These are phyloP conservation scores for Phymorhynchus buccinoides DNA, from an alignment of 1,140 invertebrate species.

Conservation along the genomic window DNA sequence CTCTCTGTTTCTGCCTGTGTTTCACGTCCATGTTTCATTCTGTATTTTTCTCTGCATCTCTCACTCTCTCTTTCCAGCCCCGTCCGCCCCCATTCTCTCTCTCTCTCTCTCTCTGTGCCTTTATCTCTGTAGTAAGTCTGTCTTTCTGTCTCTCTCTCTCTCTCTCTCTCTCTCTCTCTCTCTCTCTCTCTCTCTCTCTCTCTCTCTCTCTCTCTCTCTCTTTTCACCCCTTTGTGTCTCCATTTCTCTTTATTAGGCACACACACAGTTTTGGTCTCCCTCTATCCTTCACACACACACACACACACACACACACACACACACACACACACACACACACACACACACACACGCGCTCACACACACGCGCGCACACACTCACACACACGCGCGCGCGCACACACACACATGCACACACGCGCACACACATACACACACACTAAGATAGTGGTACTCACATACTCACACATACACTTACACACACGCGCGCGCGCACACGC, in stretches of 20 bases:
- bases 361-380: neutral
- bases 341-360: neutral
- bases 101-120: neutral
- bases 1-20: too few species aligned
- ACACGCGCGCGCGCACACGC: too few species aligned
- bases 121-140: neutral
- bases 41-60: neutral
- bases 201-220: neutral
- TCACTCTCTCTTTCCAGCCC: neutral
- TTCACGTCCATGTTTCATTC: neutral
- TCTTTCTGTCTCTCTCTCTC: neutral
- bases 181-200: neutral
- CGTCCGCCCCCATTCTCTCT: neutral
- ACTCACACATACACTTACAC: too few species aligned
- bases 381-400: constrained; percentile 16
- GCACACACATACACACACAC: neutral
- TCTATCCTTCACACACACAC: too few species aligned
- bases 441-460: too few species aligned
- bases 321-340: neutral
- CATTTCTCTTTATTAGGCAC: too few species aligned
- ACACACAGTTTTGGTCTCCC: too few species aligned
- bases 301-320: neutral
- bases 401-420: constrained; percentile 2
- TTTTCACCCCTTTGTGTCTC: too few species aligned
- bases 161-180: neutral